These are phyloP conservation scores for Anthophora plumipes DNA, from an alignment of 2,888 invertebrate species.

Conservation along the genomic window DNA sequence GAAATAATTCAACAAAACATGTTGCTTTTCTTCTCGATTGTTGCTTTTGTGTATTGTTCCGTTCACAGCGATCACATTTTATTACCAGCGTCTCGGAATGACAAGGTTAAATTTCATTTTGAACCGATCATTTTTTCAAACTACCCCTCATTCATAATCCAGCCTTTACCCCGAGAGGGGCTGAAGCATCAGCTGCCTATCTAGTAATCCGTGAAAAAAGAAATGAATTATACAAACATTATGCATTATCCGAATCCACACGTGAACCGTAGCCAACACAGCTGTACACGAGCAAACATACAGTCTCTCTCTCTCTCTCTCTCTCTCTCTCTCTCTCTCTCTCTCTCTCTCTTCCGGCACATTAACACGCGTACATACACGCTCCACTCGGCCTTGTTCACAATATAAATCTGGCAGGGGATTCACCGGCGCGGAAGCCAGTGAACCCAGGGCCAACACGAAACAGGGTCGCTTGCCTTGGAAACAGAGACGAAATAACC, in stretches of 20 bases:
- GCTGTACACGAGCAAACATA: too few relatives aligned
- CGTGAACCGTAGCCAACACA: not conserved
- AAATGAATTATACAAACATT: not conserved
- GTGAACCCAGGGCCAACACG: conserved; percentile 12
- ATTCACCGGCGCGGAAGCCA: conserved; percentile 25
- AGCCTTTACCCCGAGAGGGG: too few relatives aligned
- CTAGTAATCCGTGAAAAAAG: not conserved
- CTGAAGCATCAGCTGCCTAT: too few relatives aligned
- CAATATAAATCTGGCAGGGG: conserved; percentile 13
- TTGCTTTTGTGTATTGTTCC: too few relatives aligned
- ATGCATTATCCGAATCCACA: not conserved
- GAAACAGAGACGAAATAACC: conserved; percentile 5
- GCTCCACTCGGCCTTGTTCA: conserved; percentile 10
- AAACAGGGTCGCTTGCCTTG: not conserved
- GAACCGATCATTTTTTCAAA: too few relatives aligned
- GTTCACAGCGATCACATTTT: too few relatives aligned
- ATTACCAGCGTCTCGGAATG: too few relatives aligned
- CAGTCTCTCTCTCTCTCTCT: conserved; percentile 11
- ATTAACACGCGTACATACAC: conserved; percentile 6
- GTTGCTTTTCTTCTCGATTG: too few relatives aligned
- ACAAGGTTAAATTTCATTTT: too few relatives aligned
- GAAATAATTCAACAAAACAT: too few relatives aligned
- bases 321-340: conserved; percentile 6
- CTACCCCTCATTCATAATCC: too few relatives aligned
- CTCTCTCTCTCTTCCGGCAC: conserved; percentile 15